Conservation (phyloP, 1,140 invertebrate genomes). For the Platorchestia sp. region DNA sequence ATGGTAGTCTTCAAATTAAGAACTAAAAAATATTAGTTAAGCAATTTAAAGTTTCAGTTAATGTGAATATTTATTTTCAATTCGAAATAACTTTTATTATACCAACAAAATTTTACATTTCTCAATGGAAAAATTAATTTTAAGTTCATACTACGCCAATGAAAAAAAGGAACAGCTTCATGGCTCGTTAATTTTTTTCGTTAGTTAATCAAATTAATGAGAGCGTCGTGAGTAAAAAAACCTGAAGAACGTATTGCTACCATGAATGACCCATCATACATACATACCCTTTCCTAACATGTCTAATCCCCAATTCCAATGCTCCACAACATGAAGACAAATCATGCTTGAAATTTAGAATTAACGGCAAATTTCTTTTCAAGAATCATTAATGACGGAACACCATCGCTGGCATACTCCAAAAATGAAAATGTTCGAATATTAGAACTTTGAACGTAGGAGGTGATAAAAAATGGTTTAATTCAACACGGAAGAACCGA, state of each 20-base stretch:
- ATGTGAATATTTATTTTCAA: neutral
- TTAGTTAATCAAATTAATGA: too few relatives aligned
- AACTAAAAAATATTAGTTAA: neutral
- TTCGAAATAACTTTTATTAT: neutral
- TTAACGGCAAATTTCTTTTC: neutral
- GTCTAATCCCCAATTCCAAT: neutral
- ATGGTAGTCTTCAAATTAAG: neutral
- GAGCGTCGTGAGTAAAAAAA: too few relatives aligned
- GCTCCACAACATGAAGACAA: neutral
- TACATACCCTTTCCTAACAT: too few relatives aligned
- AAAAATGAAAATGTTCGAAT: neutral
- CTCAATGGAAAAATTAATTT: neutral
- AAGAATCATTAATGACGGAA: neutral
- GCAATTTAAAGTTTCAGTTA: neutral
- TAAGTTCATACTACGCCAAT: neutral
- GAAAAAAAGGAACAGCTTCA: neutral
- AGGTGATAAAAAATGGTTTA: neutral
- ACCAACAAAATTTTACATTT: neutral
- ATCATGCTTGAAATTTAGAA: neutral
- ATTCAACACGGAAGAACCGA: neutral
- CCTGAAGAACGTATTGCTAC: neutral
- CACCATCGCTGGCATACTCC: too few relatives aligned
- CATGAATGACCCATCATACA: neutral
- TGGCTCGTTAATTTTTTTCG: neutral
- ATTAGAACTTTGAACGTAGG: neutral